These are phyloP conservation scores for Ganaspis sp. DNA, from an alignment of 1,140 invertebrate species.

Conservation along the genomic window DNA sequence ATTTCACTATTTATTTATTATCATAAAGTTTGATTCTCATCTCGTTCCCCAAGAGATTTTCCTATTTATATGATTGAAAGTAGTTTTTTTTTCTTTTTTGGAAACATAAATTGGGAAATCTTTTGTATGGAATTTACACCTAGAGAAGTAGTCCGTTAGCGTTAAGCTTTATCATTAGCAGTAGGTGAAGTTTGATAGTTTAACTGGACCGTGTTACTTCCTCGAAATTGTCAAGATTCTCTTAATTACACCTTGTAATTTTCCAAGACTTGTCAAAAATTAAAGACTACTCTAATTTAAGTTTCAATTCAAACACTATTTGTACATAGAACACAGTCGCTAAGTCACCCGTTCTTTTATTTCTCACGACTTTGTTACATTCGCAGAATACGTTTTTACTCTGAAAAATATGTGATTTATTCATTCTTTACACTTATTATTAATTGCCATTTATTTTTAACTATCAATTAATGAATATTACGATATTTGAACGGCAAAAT, in stretches of 20 bases:
- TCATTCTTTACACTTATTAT: conserved; percentile 26
- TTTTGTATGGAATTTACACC: not conserved
- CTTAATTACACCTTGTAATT: not conserved
- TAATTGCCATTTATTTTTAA: conserved; percentile 53
- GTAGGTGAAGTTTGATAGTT: conserved; percentile 28
- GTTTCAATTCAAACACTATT: conserved; percentile 23
- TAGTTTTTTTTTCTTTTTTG: not conserved
- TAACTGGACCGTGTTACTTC: conserved; percentile 28
- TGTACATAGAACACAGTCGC: conserved; percentile 22
- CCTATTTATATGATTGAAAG: not conserved
- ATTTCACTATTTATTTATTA: conserved; percentile 16
- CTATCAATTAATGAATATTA: conserved; percentile 54
- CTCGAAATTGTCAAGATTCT: conserved; percentile 7
- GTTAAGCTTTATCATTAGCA: conserved; percentile 19
- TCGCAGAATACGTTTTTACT: conserved; percentile 8
- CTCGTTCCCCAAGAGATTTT: not conserved
- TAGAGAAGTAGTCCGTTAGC: conserved; percentile 12
- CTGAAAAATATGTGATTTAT: conserved; percentile 14
- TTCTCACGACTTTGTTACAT: not conserved
- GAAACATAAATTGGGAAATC: not conserved
- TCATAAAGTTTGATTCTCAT: conserved; percentile 25
- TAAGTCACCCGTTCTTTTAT: conserved; percentile 12
- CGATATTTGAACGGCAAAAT: conserved; percentile 54
- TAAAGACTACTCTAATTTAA: not conserved
- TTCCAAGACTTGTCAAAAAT: not conserved